Base-by-base conservation (phyloP, 2,888 invertebrate genomes). In the Gortyna flavago region DNA sequence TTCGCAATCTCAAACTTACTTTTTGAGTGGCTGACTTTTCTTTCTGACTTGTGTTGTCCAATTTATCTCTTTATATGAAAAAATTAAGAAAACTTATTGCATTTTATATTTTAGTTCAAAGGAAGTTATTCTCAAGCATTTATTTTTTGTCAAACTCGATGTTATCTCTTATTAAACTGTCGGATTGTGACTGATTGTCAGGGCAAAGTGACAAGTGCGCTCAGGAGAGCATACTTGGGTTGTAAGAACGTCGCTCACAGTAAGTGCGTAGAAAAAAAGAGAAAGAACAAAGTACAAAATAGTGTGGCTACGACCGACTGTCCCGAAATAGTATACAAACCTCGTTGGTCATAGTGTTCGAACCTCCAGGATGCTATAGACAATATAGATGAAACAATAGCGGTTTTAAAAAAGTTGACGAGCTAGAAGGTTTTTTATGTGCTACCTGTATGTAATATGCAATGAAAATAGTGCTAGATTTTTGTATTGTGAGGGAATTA, bases 231-330 rank as follows among this genome's bases (percentile, higher is more conserved):
- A 87, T 97, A 97, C 95, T 96, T 96, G 94, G 95, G 96, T 96
- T 97, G 96, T 97, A 97, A 97, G 95, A 94, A 93, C 93, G 94
- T 96, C 92, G 97, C 97, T 92, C 96, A 96, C 96, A 97, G 97
- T 97, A 97, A 97, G 97, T 96, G 92, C 92, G 94, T 96, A 96
- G 96, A 89, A 79, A 88, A 86, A 84, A 81, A 67, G 87, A 81
- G 72, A 70, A 73, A 83, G 87, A 86, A 72, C 57, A 77, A 75
- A 78, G 79, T 80, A 84, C 87, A 76, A 86, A 84, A 86, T 89
- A 90, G 90, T 87, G 88, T 90, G 86, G 89, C 89, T 88, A 87
- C 87, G 75, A 79, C 77, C 75, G 78, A 85, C 76, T 81, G 77
- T 68, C 85, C 85, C 74, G 83, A 72, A 64, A 85, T 89, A 89